These are phyloP conservation scores for Trachelus troglodyta DNA, from an alignment of 2,888 invertebrate genomes.

Conservation along the genomic window DNA sequence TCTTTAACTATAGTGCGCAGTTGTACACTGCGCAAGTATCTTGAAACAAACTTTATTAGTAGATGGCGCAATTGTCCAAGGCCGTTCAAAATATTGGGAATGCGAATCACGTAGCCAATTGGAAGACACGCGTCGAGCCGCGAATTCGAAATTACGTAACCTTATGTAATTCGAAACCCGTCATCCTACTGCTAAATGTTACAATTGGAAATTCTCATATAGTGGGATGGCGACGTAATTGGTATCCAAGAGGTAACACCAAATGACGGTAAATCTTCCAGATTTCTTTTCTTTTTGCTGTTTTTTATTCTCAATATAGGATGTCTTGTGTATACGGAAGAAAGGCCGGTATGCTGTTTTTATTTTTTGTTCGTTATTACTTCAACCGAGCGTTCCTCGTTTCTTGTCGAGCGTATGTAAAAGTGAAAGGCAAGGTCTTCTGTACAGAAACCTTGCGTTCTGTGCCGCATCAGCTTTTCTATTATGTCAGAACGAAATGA, in stretches of 20 bases:
- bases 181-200: neutral
- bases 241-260: neutral
- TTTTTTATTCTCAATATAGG: neutral
- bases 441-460: conserved; percentile 5
- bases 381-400: neutral
- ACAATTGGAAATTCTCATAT: neutral
- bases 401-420: conserved; percentile 8
- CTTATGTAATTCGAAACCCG: conserved; percentile 22
- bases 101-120: conserved; percentile 8
- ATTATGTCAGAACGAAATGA: conserved; percentile 17
- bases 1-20: conserved; percentile 2
- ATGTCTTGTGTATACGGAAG: neutral
- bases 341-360: neutral
- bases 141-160: conserved; percentile 23
- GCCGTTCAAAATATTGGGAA: conserved; percentile 13
- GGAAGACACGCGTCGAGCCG: neutral
- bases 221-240: neutral
- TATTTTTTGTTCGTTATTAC: neutral
- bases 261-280: neutral
- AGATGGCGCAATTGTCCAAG: conserved; percentile 27
- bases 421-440: conserved; percentile 32
- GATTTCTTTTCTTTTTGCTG: neutral
- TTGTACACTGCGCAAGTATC: neutral
- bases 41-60: neutral
- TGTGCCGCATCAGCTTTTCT: conserved; percentile 10